Evolutionary conservation across 2,113 vertebrate species (phyloP), one percentile per base, ranked within the genome.

Genomic region (Gopherus evgoodei): DNA sequence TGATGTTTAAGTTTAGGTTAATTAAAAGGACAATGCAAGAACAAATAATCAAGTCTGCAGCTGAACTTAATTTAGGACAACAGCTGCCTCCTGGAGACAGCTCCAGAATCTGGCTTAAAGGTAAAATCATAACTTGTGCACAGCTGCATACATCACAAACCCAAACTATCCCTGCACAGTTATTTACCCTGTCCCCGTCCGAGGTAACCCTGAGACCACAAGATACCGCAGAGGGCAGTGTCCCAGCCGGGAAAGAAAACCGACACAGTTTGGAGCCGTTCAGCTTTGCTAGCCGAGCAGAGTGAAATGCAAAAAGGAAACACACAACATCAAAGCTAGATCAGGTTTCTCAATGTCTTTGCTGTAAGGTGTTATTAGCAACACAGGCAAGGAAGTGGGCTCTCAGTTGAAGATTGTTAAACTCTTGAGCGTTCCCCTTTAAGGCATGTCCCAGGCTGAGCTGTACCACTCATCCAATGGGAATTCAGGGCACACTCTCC

Each of bases 11-110:
- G 90, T 95, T 94, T 54, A 56, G 90, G 83, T 95, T 94, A 95
- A 96, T 94, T 93, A 93, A 96, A 62, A 47, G 75, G 87, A 57
- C 89, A 62, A 85, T 88, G 89, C 93, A 95, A 94, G 96, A 96
- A 65, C 35, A 93, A 95, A 93, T 90, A 95, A 86, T 93, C 86
- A 90, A 90, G 53, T 56, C 3, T 5, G 54, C 8, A 42, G 52
- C 47, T 92, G 93, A 96, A 52, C 16, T 56, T 81, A 95, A 94
- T 81, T 38, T 0, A 0, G 88, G 78, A 81, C 94, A 95, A 96
- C 96, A 97, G 3, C 24, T 0, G 16, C 96, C 93, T 17, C 10
- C 0, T 9, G 95, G 92, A 82, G 72, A 31, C 0, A 0, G 52
- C 54, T 0, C 65, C n/a, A 72, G 8, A 2, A 35, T 13, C 5